Percentiles rank a stretch among this genome's conserved stretches.
phyloP scores from a whole-genome alignment of 2,888 invertebrate genomes.

The Conus canariensis region DNA sequence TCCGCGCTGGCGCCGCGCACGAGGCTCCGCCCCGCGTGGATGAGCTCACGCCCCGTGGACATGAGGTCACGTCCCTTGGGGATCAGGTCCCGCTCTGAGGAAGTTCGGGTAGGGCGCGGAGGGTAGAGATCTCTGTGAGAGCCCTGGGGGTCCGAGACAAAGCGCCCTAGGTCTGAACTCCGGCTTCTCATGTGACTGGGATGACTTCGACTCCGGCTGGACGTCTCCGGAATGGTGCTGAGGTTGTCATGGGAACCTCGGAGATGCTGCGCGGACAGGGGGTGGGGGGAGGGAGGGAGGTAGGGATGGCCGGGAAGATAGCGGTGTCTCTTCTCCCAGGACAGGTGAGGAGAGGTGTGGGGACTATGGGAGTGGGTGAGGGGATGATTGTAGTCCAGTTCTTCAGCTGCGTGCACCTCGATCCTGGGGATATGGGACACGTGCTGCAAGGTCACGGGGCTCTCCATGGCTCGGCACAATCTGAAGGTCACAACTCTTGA shows the following conservation, averaged over 20 bases:
- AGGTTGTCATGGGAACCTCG: neutral
- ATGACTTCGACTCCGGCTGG: neutral
- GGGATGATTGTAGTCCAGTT: conserved; percentile 8
- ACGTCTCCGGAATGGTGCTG: conserved; percentile 15
- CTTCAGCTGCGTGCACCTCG: conserved; percentile 5
- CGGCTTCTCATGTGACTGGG: conserved; percentile 16
- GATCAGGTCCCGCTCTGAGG: neutral
- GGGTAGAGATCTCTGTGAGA: neutral
- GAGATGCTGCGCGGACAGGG: neutral
- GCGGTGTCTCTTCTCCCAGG: conserved; percentile 25
- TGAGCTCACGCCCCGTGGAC: too few species aligned
- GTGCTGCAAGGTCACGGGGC: neutral
- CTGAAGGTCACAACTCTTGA: neutral
- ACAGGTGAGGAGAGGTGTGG: neutral
- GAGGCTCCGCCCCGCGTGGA: neutral
- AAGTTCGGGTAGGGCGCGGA: neutral
- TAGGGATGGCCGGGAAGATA: neutral
- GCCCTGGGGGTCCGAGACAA: neutral
- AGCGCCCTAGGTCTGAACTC: neutral
- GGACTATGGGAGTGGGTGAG: neutral
- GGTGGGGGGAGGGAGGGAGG: neutral
- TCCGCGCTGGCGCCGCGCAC: conserved; percentile 25
- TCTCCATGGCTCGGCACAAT: neutral
- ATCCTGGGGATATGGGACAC: conserved; percentile 8
- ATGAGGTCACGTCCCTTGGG: too few species aligned